phyloP scores from a whole-genome alignment of 2,113 vertebrate species.

The Thunnus maccoyii region DNA sequence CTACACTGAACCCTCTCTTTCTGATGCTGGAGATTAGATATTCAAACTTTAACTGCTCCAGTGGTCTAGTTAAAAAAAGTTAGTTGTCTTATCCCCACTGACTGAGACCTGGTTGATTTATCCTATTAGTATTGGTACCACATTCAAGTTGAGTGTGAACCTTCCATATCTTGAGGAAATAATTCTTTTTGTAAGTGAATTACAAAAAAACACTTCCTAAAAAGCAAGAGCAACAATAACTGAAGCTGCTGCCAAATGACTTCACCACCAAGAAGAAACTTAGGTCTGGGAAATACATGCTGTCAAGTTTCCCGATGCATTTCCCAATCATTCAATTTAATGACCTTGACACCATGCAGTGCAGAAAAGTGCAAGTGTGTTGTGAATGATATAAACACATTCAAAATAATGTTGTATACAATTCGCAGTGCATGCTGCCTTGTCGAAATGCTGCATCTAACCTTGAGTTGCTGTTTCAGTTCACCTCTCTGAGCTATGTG shows the following conservation, averaged over 20 bases:
- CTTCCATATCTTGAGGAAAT: not conserved
- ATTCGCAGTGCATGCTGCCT: not conserved
- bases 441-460: constrained; percentile 1
- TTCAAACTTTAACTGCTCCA: too few relatives aligned
- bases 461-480: constrained; percentile 2
- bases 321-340: constrained; percentile 6
- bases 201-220: not conserved
- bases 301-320: not conserved
- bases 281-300: not conserved
- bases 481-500: not conserved
- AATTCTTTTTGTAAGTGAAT: too few relatives aligned
- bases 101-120: too few relatives aligned
- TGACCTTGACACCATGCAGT: not conserved
- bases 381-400: not conserved
- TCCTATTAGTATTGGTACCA: too few relatives aligned
- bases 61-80: too few relatives aligned
- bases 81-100: too few relatives aligned
- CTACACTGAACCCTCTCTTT: too few relatives aligned
- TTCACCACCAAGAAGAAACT: not conserved
- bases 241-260: not conserved
- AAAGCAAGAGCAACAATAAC: not conserved
- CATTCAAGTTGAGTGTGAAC: too few relatives aligned
- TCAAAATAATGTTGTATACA: not conserved
- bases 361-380: not conserved
- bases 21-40: too few relatives aligned